A percentile compares a stretch with the other conserved stretches of the same genome.
Conservation (phyloP, 2,797 vertebrate genomes). For the Sylvia borin region DNA sequence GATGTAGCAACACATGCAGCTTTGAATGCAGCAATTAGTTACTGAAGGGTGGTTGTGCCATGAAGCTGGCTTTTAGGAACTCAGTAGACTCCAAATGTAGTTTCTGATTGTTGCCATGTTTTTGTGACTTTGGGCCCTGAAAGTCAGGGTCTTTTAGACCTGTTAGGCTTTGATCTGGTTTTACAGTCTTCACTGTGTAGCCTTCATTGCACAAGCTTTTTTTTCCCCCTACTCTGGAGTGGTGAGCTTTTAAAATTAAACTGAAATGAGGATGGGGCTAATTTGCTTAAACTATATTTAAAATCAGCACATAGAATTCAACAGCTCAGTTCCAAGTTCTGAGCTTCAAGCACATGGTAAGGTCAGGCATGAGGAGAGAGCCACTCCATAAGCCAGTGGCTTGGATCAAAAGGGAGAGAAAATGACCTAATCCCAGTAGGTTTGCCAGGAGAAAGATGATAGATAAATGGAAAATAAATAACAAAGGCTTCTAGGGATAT, state of each 20-base stretch:
- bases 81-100: not conserved
- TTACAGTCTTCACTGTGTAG: not conserved
- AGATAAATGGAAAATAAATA: slow-evolving; percentile 20
- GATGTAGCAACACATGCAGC: not conserved
- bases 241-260: not conserved
- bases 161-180: not conserved
- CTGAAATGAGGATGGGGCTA: not conserved
- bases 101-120: not conserved
- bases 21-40: not conserved
- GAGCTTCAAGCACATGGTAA: not conserved
- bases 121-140: not conserved
- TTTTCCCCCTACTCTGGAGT: not conserved
- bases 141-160: not conserved
- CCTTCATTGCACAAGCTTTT: not conserved
- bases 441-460: not conserved
- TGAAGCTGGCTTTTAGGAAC: not conserved
- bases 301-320: not conserved
- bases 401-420: not conserved
- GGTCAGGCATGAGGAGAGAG: not conserved
- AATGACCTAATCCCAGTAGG: not conserved
- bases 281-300: not conserved
- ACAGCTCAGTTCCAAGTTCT: not conserved
- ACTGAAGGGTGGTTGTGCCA: not conserved
- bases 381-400: not conserved
- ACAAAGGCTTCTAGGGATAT: not conserved